Evolutionary conservation across 2,113 vertebrate genomes (phyloP), one percentile per base, ranked within the genome.

Genomic region (Nibea coibor): DNA sequence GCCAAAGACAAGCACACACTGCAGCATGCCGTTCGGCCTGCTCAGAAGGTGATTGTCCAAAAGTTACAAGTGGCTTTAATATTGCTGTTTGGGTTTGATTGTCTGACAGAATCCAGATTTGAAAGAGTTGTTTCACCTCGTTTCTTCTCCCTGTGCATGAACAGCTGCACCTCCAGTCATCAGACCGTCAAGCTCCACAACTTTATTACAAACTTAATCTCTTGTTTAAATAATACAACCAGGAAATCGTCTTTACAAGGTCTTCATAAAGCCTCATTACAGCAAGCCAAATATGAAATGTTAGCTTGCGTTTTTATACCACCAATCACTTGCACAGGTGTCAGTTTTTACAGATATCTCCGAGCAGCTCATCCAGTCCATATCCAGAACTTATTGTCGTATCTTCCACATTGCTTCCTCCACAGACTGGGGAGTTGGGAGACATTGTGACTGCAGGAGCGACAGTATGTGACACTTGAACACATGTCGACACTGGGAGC

Each of bases 391-490:
- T 45, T 8, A 59, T 10, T 82, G 76, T 54, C 56, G 4, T 5
- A 11, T 53, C 43, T 59, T 71, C 62, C 65, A 5, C 50, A 0
- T 12, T 3, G 54, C 58, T n/a, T 58, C 51, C 28, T 58, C 24
- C 48, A 26, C 72, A 42, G 58, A 53, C 39, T 10, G 43, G 45
- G 19, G 42, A 70, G 71, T 1, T 19, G 62, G 70, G 72, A 80
- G 51, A 24, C 54, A 14, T 1, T 43, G 53, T 61, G 73, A 68
- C 73, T 48, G 20, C 75, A 64, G 77, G 62, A 83, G 89, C 20
- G 57, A 69, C 85, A 72, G 69, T 48, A 71, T 22, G 54, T 81
- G 83, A 89, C 87, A 78, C 82, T 69, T 7, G 68, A 87, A 82
- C 79, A 88, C 85, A 78, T 89, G 87, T 82, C 50, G 81, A 65